Percentiles rank a stretch among this genome's conserved stretches.
Evolutionary conservation across 2,888 invertebrate genomes (phyloP).

Genomic region (Troilus luridus): DNA sequence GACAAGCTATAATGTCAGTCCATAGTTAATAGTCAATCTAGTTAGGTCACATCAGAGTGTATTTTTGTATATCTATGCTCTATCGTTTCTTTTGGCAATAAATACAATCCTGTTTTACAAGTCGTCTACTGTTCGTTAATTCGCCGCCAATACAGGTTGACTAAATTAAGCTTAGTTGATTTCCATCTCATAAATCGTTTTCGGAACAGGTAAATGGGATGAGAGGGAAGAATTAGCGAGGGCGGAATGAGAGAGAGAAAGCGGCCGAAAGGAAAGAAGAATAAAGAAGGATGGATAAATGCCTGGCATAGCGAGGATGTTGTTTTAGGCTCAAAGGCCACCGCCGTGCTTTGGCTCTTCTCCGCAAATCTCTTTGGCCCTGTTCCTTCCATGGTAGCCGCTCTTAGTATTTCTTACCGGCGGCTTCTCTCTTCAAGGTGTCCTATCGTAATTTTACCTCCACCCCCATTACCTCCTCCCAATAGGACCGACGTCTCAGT

Average conservation of each 20-base stretch:
- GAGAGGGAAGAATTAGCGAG: neutral
- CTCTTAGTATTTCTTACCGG: neutral
- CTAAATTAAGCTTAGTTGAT: no score
- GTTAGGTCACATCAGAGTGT: no score
- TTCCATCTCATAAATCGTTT: neutral
- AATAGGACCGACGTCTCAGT: no score
- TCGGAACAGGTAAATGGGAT: neutral
- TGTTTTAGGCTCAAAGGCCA: conserved; percentile 56
- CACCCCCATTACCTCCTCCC: neutral
- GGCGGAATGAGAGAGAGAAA: neutral
- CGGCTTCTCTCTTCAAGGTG: neutral
- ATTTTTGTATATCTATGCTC: no score
- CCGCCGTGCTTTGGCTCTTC: conserved; percentile 30
- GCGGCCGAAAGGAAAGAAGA: neutral
- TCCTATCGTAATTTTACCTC: neutral
- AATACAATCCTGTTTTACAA: no score
- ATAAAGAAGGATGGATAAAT: conserved; percentile 47
- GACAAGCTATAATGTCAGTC: no score
- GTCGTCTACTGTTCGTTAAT: no score
- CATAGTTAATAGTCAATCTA: no score
- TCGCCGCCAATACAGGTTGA: no score
- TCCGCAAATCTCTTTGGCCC: neutral
- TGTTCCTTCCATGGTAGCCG: neutral
- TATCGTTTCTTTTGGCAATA: no score
- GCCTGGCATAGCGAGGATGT: conserved; percentile 53